phyloP scores from a whole-genome alignment of 35 echinoderm and acorn worm genomes.

The Chiridota heheva region DNA sequence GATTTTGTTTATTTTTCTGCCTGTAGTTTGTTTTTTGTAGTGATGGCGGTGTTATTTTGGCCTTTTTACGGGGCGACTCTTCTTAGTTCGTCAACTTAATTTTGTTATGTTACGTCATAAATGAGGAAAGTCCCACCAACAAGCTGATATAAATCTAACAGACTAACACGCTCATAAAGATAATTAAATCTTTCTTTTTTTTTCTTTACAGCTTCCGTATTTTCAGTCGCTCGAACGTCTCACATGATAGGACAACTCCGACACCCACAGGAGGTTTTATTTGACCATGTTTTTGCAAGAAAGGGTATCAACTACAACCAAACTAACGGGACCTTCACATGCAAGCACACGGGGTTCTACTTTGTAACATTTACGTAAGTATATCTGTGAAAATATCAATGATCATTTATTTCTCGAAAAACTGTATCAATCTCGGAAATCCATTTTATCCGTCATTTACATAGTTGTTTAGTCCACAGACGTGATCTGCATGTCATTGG shows the following conservation, averaged over 20 bases:
- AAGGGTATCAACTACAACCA: conserved; percentile 63
- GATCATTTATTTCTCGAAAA: background rate
- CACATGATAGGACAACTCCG: conserved; percentile 1
- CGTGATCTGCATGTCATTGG: background rate
- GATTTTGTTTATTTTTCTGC: too few species aligned
- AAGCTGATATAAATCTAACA: too few species aligned
- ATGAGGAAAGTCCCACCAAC: too few species aligned
- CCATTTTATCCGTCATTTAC: background rate
- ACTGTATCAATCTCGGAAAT: background rate
- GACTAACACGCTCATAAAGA: too few species aligned
- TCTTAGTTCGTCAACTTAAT: too few species aligned
- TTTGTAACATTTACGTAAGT: conserved; percentile 90
- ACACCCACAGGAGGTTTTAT: conserved; percentile 27
- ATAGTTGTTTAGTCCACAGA: background rate
- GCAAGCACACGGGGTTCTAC: conserved; percentile 62
- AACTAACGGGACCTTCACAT: conserved; percentile 59
- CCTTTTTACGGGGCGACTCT: too few species aligned
- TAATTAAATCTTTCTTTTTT: background rate
- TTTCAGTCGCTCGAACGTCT: conserved; percentile 57
- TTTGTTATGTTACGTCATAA: too few species aligned
- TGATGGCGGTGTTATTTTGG: too few species aligned
- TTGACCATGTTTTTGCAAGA: conserved; percentile 51
- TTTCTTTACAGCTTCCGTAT: conserved; percentile 31
- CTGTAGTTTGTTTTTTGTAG: too few species aligned
- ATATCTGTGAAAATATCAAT: background rate